Evolutionary conservation across 2,797 vertebrate genomes (phyloP), one percentile per base, ranked within the genome.

Genomic region (Coracias cyanogaster): DNA sequence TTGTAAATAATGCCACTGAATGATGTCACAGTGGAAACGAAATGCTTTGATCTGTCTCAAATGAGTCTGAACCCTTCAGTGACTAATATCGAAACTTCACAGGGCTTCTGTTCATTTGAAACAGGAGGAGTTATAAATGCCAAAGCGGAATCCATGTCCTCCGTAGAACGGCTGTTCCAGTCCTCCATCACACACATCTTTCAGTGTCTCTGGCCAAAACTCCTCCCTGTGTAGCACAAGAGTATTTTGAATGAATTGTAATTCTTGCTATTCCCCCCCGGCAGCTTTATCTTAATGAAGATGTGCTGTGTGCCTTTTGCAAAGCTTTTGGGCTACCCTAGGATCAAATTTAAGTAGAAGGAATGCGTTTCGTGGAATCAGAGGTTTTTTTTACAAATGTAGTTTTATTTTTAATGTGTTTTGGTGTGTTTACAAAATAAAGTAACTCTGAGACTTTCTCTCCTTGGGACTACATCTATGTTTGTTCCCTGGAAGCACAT

Each of bases 1-100:
- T 3, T 37, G 45, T 21, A 92, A 84, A 80, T 61, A 77, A 82
- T 1, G 4, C 12, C 17, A 26, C 45, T 26, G 65, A 85, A 37
- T 15, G 69, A 82, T 77, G 76, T 73, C 74, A 60, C 67, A 10
- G 80, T 35, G 57, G 79, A 86, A 89, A 86, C 0, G 0, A 74
- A 77, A 61, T 25, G 57, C 92, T 96, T 93, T 95, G 91, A 94
- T 97, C 67, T 91, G 52, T 78, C 96, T 87, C 86, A 57, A 48
- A 92, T 91, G 84, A 89, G 64, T 5, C 45, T 0, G 33, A 92
- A 84, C 60, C 49, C 82, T 91, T 91, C 61, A 64, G 84, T 89
- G 93, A 77, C 62, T 94, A 33, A 88, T 87, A 73, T 29, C 3
- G 15, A 83, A 94, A 82, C 69, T 89, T 76, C 2, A 0, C 35